A percentile compares a stretch with the other conserved stretches of the same genome.
Evolutionary conservation across 92 coral and sea anemone species (phyloP).

Genomic region (Parazoanthus atlanticus): DNA sequence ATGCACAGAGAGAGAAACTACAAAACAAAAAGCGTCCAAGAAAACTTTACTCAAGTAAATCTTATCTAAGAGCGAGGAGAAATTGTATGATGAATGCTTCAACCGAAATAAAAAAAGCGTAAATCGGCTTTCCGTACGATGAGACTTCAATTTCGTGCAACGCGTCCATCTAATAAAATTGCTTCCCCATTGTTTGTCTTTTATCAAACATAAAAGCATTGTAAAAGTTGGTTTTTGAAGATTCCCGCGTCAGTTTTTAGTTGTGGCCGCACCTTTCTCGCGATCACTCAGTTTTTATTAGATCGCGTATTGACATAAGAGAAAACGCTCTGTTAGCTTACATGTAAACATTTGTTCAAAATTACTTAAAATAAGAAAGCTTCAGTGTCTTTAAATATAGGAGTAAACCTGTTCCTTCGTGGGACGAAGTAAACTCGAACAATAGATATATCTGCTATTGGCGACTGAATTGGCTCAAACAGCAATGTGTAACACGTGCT

Average conservation of each 20-base stretch:
- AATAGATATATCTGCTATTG: background rate
- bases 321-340: too few species aligned
- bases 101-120: background rate
- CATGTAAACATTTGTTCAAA: too few species aligned
- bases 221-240: background rate
- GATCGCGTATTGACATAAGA: background rate
- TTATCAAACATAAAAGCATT: background rate
- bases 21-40: background rate
- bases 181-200: background rate
- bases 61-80: background rate
- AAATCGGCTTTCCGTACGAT: background rate
- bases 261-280: background rate
- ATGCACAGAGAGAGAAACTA: background rate
- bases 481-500: conserved; percentile 7
- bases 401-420: background rate
- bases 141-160: too few species aligned
- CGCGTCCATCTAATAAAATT: background rate
- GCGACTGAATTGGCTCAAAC: background rate
- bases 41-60: background rate
- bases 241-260: background rate
- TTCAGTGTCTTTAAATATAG: background rate
- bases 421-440: background rate
- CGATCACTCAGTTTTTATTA: background rate
- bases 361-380: background rate
- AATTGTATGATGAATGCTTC: background rate